Base-by-base conservation (phyloP, 1,140 invertebrate species). In the Pectinophora gossypiella region DNA sequence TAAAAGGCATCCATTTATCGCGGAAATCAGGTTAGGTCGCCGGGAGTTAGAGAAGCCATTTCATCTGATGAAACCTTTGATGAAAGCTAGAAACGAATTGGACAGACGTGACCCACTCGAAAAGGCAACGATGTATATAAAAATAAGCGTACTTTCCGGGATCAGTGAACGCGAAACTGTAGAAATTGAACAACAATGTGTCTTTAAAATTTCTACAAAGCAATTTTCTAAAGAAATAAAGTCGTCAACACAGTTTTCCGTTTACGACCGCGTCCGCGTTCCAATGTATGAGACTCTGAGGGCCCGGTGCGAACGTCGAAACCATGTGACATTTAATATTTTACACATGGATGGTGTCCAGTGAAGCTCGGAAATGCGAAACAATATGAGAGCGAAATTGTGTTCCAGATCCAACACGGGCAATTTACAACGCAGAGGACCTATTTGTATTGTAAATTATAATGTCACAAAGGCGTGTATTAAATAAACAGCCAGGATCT, bases 1-100 rank as follows among this genome's bases (percentile, higher is more conserved):
- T 62, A 61, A 66, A 48, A 68, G 67, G 54, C 36, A 22, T 23
- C 60, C 53, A 71, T 73, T 76, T 71, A 71, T 70, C 65, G 52
- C 59, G 47, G 40, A 59, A 72, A 74, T 61, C 63, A 67, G 67
- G 44, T 71, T 67, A 72, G 50, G 44, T 53, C 49, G 51, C 43
- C 23, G 19, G 19, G 18, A 48, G 44, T 53, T 45, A 38, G 27
- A 52, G 32, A 13, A 19, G 2, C 27, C 27, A 32, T 32, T 32
- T n/a, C 2, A 32, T 12, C 27, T 40, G 36, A 40, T 40, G 36
- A 15, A 40, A 40, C 13, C 36, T 40, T 40, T 40, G 13, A 40
- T 15, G 36, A 40, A 40, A 15, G 16, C 36, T 40, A 40, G 36
- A 40, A 40, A 40, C 36, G 36, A 40, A 40, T 40, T 40, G 27